Evolutionary conservation across 2,888 invertebrate species (phyloP).

Genomic region (Antitype chi): DNA sequence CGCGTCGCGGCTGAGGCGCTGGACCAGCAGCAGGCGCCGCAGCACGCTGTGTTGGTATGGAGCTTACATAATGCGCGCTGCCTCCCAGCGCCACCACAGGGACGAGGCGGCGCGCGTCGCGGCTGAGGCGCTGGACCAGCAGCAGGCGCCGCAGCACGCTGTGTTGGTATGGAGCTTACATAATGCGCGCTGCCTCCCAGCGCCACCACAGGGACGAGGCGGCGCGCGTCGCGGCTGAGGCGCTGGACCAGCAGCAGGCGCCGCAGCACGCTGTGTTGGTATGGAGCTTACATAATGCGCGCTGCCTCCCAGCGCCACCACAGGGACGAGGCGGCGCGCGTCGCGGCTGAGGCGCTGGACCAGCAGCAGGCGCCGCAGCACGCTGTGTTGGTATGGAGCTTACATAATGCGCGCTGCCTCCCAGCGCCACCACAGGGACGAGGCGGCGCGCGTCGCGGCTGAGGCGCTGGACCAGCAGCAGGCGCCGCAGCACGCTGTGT

Average conservation of each 20-base stretch:
- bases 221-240: slow-evolving; percentile 75
- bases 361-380: no score
- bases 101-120: slow-evolving; percentile 78
- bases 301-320: no score
- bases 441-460: no score
- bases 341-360: no score
- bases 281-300: slow-evolving; percentile 48
- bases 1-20: slow-evolving; percentile 77
- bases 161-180: slow-evolving; percentile 73
- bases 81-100: slow-evolving; percentile 73
- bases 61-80: slow-evolving; percentile 39
- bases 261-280: slow-evolving; percentile 81
- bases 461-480: no score
- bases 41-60: slow-evolving; percentile 78
- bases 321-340: no score
- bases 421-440: no score
- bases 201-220: slow-evolving; percentile 76
- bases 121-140: slow-evolving; percentile 75
- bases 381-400: no score
- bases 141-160: slow-evolving; percentile 78
- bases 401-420: no score
- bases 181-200: slow-evolving; percentile 63
- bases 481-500: no score
- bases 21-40: slow-evolving; percentile 76
- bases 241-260: slow-evolving; percentile 76